Percentiles rank a stretch among this genome's conserved stretches.
These are phyloP conservation scores for Neoniphon sammara DNA, from an alignment of 2,797 vertebrate species.

Conservation along the genomic window DNA sequence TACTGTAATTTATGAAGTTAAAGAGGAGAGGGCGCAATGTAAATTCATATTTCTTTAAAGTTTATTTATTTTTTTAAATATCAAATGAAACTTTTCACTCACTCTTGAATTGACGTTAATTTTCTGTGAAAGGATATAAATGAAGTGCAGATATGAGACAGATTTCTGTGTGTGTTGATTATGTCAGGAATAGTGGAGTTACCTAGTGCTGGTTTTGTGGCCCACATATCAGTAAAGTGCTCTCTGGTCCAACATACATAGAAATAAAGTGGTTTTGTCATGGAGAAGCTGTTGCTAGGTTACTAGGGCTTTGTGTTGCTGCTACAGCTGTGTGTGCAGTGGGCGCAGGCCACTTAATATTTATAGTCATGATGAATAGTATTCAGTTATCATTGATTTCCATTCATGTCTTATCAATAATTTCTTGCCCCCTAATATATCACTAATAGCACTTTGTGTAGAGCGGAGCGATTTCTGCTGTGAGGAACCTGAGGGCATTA, in stretches of 20 bases:
- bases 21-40: background rate
- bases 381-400: constrained; percentile 73
- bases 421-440: constrained; percentile 43
- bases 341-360: constrained; percentile 74
- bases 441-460: constrained; percentile 30
- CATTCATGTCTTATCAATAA: constrained; percentile 71
- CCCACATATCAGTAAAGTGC: constrained; percentile 59
- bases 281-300: constrained; percentile 83
- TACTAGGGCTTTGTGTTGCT: constrained; percentile 77
- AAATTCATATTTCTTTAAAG: background rate
- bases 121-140: background rate
- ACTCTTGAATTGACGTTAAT: background rate
- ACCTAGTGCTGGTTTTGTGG: constrained; percentile 53
- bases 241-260: constrained; percentile 71
- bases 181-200: constrained; percentile 33
- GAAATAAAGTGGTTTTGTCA: constrained; percentile 82
- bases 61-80: background rate
- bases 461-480: constrained; percentile 35
- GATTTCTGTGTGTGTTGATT: constrained; percentile 3
- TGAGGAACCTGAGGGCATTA: constrained; percentile 41
- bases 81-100: background rate
- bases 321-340: constrained; percentile 74
- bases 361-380: constrained; percentile 74
- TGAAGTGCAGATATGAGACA: constrained; percentile 1
- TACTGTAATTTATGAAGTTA: background rate